phyloP scores from a whole-genome alignment of 1,140 invertebrate genomes.

The Cyrtorhinus lividipennis region DNA sequence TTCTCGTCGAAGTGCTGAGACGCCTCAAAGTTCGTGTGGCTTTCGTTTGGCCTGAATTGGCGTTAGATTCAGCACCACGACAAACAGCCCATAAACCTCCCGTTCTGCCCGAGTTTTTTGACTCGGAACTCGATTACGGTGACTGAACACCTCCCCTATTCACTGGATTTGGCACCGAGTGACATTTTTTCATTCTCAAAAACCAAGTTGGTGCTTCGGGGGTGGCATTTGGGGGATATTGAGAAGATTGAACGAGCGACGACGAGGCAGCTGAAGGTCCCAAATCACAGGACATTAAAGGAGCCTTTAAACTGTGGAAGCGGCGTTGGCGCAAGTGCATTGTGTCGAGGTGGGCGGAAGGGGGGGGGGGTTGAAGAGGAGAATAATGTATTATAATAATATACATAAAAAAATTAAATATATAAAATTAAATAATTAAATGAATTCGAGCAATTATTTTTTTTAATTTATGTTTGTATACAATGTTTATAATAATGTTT shows the following conservation, averaged over 20 bases:
- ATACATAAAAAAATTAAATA: too few species aligned
- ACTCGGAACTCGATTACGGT: not conserved
- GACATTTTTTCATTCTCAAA: slow-evolving; percentile 6
- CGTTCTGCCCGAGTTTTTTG: slow-evolving; percentile 19
- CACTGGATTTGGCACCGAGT: slow-evolving; percentile 3
- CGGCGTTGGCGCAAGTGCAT: slow-evolving; percentile 22
- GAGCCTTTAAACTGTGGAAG: slow-evolving; percentile 19
- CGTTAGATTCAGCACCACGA: too few species aligned
- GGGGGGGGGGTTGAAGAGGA: too few species aligned
- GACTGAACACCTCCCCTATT: slow-evolving; percentile 3
- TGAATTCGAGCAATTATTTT: too few species aligned
- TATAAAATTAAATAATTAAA: too few species aligned
- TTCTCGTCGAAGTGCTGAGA: slow-evolving; percentile 19
- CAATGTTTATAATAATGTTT: too few species aligned
- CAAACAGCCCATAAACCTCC: slow-evolving; percentile 23
- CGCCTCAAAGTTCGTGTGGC: not conserved
- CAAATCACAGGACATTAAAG: slow-evolving; percentile 20
- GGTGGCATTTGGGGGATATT: slow-evolving; percentile 6
- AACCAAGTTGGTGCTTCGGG: slow-evolving; percentile 5
- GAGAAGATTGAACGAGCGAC: slow-evolving; percentile 5
- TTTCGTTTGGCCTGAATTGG: slow-evolving; percentile 18
- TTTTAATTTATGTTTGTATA: too few species aligned
- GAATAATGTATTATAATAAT: too few species aligned
- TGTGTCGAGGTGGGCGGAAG: slow-evolving; percentile 17
- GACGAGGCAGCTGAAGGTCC: slow-evolving; percentile 18